Conservation (phyloP, 2,888 invertebrate genomes). For the Thymelicus acteon region DNA sequence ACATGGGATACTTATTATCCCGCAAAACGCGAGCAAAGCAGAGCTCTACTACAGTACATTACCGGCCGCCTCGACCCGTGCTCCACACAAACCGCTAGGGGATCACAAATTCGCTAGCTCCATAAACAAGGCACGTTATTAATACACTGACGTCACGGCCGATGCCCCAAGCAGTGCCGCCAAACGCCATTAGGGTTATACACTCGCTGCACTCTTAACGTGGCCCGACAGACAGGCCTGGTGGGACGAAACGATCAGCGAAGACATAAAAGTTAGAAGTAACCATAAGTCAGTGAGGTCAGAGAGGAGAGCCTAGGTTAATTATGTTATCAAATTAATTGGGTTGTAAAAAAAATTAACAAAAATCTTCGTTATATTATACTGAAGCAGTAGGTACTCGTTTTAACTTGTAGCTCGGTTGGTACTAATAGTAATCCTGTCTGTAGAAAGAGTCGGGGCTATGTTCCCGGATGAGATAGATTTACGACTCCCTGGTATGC, state of each 20-base stretch:
- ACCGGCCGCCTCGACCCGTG: not conserved
- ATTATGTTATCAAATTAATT: too few species aligned
- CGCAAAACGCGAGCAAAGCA: too few species aligned
- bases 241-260: not conserved
- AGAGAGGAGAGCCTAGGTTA: not conserved
- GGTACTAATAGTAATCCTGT: too few species aligned
- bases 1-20: too few species aligned
- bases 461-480: too few species aligned
- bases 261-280: not conserved
- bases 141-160: conserved; percentile 4
- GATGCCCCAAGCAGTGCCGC: not conserved
- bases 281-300: not conserved
- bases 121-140: conserved; percentile 3
- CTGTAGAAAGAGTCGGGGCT: too few species aligned
- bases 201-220: conserved; percentile 1
- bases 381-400: too few species aligned
- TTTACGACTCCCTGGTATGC: too few species aligned
- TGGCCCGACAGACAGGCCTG: not conserved
- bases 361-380: too few species aligned
- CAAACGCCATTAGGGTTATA: not conserved
- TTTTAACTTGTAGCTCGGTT: too few species aligned
- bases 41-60: too few species aligned
- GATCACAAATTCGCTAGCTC: conserved; percentile 4
- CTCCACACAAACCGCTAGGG: not conserved
- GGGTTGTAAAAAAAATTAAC: too few species aligned